Conservation (phyloP, 2,113 vertebrate species). For the Perognathus longimembris region DNA sequence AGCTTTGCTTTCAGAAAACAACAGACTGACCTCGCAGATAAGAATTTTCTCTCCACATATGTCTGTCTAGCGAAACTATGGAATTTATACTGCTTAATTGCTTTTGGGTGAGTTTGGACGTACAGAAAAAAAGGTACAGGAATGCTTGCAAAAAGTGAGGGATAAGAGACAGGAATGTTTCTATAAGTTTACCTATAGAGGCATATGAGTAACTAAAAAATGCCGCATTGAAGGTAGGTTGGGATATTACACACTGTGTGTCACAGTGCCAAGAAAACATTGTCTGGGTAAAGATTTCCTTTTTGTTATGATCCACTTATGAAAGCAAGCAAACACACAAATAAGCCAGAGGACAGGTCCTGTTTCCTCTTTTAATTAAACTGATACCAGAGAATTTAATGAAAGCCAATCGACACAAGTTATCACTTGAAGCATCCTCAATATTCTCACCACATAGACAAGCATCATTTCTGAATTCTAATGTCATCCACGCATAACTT, state of each 20-base stretch:
- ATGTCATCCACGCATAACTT: background rate
- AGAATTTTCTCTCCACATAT: background rate
- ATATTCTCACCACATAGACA: background rate
- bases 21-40: background rate
- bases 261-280: background rate
- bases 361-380: slow-evolving; percentile 49
- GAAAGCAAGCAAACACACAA: background rate
- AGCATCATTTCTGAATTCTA: background rate
- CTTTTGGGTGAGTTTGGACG: background rate
- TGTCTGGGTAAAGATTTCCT: background rate
- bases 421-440: background rate
- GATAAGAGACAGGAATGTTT: background rate
- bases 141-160: background rate
- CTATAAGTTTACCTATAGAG: too few species aligned
- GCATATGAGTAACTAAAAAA: background rate
- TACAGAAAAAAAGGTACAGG: background rate
- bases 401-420: background rate
- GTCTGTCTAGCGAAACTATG: too few species aligned
- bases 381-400: background rate
- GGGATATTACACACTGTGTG: background rate
- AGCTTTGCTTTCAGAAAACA: background rate
- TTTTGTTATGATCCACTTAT: background rate
- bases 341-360: background rate
- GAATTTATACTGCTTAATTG: too few species aligned
- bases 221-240: background rate